Conservation (phyloP, 2,888 invertebrate species). For the Opisthograptis luteolata region DNA sequence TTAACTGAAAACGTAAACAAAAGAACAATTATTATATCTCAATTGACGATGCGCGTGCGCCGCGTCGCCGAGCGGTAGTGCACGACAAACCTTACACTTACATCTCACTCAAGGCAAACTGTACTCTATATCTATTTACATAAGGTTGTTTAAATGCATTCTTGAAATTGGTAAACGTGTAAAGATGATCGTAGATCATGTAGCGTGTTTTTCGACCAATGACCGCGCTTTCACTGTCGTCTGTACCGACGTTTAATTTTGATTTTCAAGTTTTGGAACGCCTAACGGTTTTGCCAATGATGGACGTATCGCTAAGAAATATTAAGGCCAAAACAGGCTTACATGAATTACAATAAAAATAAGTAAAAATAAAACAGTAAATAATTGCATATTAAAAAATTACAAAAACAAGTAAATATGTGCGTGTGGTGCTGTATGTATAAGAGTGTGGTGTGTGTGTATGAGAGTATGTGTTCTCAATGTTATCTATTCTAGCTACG, state of each 20-base stretch:
- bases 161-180: conserved; percentile 56
- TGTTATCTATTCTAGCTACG: no score
- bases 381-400: no score
- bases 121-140: conserved; percentile 24
- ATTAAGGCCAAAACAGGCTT: no score
- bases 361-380: no score
- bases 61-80: conserved; percentile 68
- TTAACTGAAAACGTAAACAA: conserved; percentile 56
- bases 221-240: conserved; percentile 81
- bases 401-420: no score
- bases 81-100: conserved; percentile 56
- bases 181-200: conserved; percentile 75
- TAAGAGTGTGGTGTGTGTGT: no score
- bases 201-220: conserved; percentile 75
- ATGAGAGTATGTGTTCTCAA: no score
- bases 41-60: conserved; percentile 70
- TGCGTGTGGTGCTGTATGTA: no score
- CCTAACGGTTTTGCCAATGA: conserved; percentile 45
- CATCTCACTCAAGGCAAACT: conserved; percentile 19
- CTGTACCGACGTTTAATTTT: conserved; percentile 69
- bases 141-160: conserved; percentile 22
- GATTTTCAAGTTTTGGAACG: conserved; percentile 71
- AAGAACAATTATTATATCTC: conserved; percentile 79
- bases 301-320: no score
- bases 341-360: no score